phyloP scores from a whole-genome alignment of 2,113 vertebrate species.

The Oenanthe melanoleuca region DNA sequence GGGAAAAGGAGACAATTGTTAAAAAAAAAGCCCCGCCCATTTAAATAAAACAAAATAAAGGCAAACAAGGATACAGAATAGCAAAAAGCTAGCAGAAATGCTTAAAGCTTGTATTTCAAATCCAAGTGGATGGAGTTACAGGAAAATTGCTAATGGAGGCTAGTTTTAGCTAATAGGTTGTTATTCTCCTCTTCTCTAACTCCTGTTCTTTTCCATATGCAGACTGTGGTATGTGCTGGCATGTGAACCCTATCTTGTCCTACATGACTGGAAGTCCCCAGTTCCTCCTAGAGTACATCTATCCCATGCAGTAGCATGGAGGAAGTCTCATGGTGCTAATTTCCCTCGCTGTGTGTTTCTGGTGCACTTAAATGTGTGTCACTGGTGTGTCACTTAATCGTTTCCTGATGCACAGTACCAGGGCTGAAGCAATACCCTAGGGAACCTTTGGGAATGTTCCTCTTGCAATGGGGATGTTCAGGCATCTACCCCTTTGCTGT shows the following conservation, averaged over 20 bases:
- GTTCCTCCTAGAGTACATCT: neutral
- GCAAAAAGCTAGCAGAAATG: neutral
- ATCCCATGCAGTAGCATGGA: neutral
- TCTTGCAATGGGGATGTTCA: neutral
- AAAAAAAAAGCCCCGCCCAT: neutral
- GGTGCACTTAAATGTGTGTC: neutral
- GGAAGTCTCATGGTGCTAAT: neutral
- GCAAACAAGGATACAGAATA: neutral
- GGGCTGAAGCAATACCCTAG: neutral
- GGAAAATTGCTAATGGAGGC: neutral
- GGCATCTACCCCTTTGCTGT: neutral
- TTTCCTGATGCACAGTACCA: neutral
- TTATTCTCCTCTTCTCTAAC: neutral
- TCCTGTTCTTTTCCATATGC: neutral
- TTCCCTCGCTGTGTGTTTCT: rapidly evolving
- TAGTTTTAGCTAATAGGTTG: neutral
- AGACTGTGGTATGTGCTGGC: neutral
- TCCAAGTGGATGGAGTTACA: neutral
- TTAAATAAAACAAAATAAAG: neutral
- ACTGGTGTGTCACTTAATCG: neutral
- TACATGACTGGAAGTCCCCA: rapidly evolving
- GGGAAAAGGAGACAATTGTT: neutral
- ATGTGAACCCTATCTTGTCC: neutral
- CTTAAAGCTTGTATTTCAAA: neutral
- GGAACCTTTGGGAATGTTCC: neutral